These are phyloP conservation scores for Dolichallabes microphthalmus DNA, from an alignment of 2,113 vertebrate genomes.

Conservation along the genomic window DNA sequence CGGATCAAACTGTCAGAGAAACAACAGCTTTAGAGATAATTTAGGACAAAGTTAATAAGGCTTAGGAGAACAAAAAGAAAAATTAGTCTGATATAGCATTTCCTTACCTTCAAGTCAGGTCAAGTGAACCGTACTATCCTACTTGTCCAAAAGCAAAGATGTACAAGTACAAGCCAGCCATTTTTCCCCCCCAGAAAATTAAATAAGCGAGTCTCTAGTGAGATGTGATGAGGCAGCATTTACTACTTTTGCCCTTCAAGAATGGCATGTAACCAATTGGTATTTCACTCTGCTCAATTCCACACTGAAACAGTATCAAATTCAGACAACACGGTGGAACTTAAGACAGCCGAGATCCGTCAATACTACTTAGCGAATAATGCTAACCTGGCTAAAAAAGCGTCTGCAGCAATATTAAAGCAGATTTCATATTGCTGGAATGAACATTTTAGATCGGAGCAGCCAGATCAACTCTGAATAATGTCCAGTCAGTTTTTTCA, in stretches of 20 bases:
- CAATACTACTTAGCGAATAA: constrained; percentile 31
- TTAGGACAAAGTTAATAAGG: not conserved
- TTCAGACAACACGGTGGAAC: constrained; percentile 35
- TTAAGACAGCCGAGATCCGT: not conserved
- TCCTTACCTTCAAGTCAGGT: not conserved
- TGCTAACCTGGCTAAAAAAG: constrained; percentile 32
- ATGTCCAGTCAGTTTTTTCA: not conserved
- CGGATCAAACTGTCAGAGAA: not conserved
- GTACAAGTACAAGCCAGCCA: not conserved
- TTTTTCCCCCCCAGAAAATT: constrained; percentile 6
- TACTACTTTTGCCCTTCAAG: constrained; percentile 36
- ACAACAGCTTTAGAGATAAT: not conserved
- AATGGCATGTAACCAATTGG: constrained; percentile 39
- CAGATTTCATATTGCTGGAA: constrained; percentile 30
- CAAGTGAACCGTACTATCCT: too few species aligned
- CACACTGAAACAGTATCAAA: constrained; percentile 36
- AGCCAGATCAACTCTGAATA: not conserved
- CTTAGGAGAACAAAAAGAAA: not conserved
- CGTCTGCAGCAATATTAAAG: constrained; percentile 14
- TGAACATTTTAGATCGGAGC: not conserved
- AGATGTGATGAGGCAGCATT: constrained; percentile 20
- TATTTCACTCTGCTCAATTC: constrained; percentile 36
- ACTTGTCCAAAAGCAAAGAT: not conserved
- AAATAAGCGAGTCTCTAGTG: constrained; percentile 3
- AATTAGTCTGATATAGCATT: not conserved